Base-by-base conservation (phyloP, 2,113 vertebrate species). In the Zosterops pallidus region DNA sequence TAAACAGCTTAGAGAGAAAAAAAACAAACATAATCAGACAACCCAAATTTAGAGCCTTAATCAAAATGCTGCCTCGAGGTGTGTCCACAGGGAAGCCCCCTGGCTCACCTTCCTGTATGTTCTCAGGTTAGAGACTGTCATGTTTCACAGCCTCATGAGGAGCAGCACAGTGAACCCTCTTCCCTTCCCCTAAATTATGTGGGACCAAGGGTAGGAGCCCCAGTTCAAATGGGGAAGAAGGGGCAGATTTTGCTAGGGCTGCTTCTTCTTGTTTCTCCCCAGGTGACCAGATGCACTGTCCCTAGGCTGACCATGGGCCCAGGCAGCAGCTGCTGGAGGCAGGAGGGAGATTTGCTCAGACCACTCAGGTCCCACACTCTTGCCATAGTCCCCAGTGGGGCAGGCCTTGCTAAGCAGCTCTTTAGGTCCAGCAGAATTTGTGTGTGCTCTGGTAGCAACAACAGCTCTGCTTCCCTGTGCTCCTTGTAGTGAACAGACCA, bases 1-100 rank as follows among this genome's bases (percentile, higher is more conserved):
- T 52, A 87, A 98, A 97, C 81, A 98, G 87, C 83, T 96, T 72
- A 13, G n/a, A 68, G 26, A 68, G 23, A 10, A 28, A 81, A 65
- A 59, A 22, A 60, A 10, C 37, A 39, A 20, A 1, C 29, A 11
- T 5, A 29, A 35, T 18, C 1, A 52, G 76, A 82, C 11, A 44
- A 64, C 31, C 3, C 12, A 7, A 44, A 44, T 18, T 68, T 14
- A 56, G 26, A 52, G 46, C 24, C 17, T 76, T 62, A 42, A 68
- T 5, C 14, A 44, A 92, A 95, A 72, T 18, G 22, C 65, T 64
- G 39, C 53, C n/a, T 62, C 37, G 12, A 16, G 29, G 13, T 31
- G 33, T 81, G 25, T 31, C 44, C 31, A 42, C 29, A 69, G 52
- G 25, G 37, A 50, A 60, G 39, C 16, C 12, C 52, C 49, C 5